phyloP scores from a whole-genome alignment of 2,113 vertebrate species.

The Salvelinus sp. region DNA sequence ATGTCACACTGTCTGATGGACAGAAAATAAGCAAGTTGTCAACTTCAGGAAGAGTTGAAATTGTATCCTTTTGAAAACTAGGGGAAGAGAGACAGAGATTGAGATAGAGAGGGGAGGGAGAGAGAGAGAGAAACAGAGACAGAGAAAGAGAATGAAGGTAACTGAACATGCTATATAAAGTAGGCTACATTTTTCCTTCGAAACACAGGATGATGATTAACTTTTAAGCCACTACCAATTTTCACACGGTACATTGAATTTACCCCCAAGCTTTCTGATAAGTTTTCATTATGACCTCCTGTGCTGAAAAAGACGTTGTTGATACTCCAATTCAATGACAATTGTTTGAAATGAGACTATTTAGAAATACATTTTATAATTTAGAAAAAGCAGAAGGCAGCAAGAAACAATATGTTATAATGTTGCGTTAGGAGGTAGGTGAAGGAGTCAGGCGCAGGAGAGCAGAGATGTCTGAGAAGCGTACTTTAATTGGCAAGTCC shows the following conservation, averaged over 20 bases:
- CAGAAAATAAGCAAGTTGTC: background rate
- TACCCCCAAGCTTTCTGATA: background rate
- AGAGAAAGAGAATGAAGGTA: background rate
- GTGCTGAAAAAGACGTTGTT: background rate
- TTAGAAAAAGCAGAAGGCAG: background rate
- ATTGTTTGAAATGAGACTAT: background rate
- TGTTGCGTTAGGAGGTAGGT: no score
- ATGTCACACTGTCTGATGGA: background rate
- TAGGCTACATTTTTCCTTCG: background rate
- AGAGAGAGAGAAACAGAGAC: background rate
- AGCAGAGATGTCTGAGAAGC: no score
- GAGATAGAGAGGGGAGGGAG: background rate
- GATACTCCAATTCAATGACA: background rate
- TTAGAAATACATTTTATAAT: background rate
- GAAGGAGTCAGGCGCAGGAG: no score
- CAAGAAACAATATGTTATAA: background rate
- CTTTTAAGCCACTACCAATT: background rate
- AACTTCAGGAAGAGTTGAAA: background rate
- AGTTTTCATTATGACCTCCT: background rate
- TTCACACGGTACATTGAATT: background rate
- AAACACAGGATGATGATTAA: background rate
- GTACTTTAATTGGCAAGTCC: no score
- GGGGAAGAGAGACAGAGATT: background rate
- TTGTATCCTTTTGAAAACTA: background rate
- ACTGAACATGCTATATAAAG: background rate